Conservation (phyloP, 2,113 vertebrate genomes). For the Nanorana parkeri region DNA sequence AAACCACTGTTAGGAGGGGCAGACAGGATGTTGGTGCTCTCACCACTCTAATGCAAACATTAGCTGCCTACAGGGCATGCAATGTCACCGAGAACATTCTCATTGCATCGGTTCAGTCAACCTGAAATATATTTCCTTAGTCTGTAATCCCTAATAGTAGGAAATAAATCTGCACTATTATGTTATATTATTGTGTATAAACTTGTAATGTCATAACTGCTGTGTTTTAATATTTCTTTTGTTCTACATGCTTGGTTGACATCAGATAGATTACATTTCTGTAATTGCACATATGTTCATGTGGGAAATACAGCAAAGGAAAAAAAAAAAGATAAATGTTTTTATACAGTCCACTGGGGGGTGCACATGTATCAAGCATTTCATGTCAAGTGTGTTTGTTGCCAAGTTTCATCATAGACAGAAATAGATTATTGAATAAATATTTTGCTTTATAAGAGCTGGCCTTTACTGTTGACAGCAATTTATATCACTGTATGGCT, state of each 20-base stretch:
- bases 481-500: slow-evolving; percentile 68
- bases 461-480: slow-evolving; percentile 76
- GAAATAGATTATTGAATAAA: slow-evolving; percentile 75
- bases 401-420: slow-evolving; percentile 66
- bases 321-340: slow-evolving; percentile 19
- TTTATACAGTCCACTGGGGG: slow-evolving; percentile 70
- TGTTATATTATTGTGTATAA: slow-evolving; percentile 15
- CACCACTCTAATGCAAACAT: slow-evolving; percentile 35
- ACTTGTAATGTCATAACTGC: slow-evolving; percentile 16
- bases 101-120: slow-evolving; percentile 29
- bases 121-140: slow-evolving; percentile 37
- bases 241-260: slow-evolving; percentile 20
- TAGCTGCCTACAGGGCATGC: slow-evolving; percentile 34
- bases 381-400: slow-evolving; percentile 60
- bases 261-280: slow-evolving; percentile 29
- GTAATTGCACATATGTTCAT: slow-evolving; percentile 30
- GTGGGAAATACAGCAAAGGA: neutral
- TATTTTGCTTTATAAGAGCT: slow-evolving; percentile 74
- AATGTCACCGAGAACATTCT: slow-evolving; percentile 39
- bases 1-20: neutral
- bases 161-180: slow-evolving; percentile 18
- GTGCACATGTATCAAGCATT: slow-evolving; percentile 68
- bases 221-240: slow-evolving; percentile 24
- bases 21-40: slow-evolving; percentile 29
- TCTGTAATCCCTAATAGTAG: slow-evolving; percentile 17